Evolutionary conservation across 1,140 invertebrate genomes (phyloP), one percentile per base, ranked within the genome.

Genomic region (Epicauta chinensis): DNA sequence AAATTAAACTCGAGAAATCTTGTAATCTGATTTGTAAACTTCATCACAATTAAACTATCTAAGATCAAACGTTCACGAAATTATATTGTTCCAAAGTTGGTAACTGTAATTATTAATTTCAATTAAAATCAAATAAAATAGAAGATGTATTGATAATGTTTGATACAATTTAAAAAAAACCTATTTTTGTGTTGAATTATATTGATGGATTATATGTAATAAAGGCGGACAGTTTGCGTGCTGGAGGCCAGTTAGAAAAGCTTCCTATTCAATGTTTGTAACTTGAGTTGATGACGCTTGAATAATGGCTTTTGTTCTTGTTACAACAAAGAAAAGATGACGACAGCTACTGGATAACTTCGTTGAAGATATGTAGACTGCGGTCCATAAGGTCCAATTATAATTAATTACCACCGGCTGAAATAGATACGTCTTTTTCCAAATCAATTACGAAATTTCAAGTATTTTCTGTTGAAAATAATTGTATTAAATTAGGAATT

Each of bases 31-130:
- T 55, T 40, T 55, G 47, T 50, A 47, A 50, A 49, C 53, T 55
- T 55, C 41, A 50, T 50, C 40, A 55, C 42, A 55, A 55, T 50
- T 50, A 50, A 55, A 55, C 46, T 55, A 55, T 50, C 53, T 50
- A 43, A 55, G 53, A 50, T 55, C 53, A 50, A 55, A 55, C 47
- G 46, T 50, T 50, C 32, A 31, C 30, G 47, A 39, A 50, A 55
- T 55, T 55, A 46, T 55, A 50, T 46, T 55, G 34, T 45, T 50
- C 36, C 32, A 55, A 55, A 45, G 49, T 55, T 49, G 43, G 29
- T 39, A 29, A 38, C 41, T 47, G 47, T 47, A 39, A 47, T 53
- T 34, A 38, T 41, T 17, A 23, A 41, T 29, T 42, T 36, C 32
- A 38, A 37, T 41, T 29, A 51, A 38, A 51, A 17, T 37, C 34